These are phyloP conservation scores for Burhinus bistriatus DNA, from an alignment of 2,113 vertebrate species.

Conservation along the genomic window DNA sequence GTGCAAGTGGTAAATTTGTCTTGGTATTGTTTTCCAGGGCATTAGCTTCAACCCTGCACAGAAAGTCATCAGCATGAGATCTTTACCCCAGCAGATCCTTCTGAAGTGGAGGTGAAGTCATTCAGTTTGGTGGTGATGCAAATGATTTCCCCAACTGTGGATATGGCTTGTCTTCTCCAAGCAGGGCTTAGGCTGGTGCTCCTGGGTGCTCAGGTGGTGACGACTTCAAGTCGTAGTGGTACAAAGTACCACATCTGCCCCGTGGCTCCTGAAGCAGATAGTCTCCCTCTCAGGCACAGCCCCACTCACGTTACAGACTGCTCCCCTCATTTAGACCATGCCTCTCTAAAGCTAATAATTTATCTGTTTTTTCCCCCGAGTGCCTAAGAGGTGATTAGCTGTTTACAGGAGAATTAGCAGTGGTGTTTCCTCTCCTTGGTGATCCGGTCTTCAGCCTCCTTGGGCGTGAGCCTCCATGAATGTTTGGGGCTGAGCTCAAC, in stretches of 20 bases:
- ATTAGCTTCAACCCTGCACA: background rate
- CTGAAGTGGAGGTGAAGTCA: background rate
- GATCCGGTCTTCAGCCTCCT: background rate
- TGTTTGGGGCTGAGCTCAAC: background rate
- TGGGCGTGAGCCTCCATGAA: background rate
- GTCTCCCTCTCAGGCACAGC: background rate
- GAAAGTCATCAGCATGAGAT: background rate
- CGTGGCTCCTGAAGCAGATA: background rate
- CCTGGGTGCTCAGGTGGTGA: background rate
- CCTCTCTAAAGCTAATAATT: background rate
- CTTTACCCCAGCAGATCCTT: background rate
- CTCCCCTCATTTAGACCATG: background rate
- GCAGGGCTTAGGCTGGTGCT: background rate
- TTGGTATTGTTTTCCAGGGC: background rate
- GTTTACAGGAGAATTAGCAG: background rate
- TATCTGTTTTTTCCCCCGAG: no score
- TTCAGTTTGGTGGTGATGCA: background rate
- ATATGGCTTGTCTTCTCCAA: background rate
- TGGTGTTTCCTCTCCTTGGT: background rate
- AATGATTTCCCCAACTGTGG: background rate
- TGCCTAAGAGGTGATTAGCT: background rate
- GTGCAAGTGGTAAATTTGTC: background rate
- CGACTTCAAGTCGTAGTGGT: background rate
- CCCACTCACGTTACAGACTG: background rate
- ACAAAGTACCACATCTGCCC: no score